Conservation (phyloP, 1,140 invertebrate genomes). For the Oedothorax gibbosus region DNA sequence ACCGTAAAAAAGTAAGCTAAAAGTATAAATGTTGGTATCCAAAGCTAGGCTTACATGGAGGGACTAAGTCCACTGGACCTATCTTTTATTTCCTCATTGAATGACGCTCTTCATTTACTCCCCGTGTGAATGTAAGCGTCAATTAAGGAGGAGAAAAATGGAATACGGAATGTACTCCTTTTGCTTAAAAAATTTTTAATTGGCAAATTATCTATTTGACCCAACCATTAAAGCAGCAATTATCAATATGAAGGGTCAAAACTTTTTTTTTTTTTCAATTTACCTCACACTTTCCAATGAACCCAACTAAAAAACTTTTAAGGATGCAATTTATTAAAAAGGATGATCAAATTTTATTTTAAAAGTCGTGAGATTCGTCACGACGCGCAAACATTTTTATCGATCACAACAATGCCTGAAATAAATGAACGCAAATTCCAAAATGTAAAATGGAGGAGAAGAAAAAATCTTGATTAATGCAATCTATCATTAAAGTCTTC, state of each 20-base stretch:
- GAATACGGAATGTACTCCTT: too few species aligned
- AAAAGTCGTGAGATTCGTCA: constrained; percentile 54
- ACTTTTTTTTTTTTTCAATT: constrained; percentile 21
- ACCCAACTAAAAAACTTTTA: constrained; percentile 13
- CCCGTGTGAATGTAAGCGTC: too few species aligned
- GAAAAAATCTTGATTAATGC: constrained; percentile 53
- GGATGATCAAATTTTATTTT: constrained; percentile 41
- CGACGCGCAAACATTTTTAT: constrained; percentile 22
- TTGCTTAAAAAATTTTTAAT: too few species aligned
- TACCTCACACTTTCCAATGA: constrained; percentile 1
- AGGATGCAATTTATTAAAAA: constrained; percentile 25
- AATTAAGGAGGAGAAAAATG: too few species aligned
- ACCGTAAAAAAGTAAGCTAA: too few species aligned
- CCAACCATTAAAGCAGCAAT: not conserved
- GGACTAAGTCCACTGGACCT: too few species aligned
- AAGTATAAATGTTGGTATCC: too few species aligned
- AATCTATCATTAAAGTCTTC: constrained; percentile 48
- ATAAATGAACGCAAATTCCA: constrained; percentile 45
- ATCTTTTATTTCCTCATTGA: too few species aligned
- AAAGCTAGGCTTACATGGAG: too few species aligned
- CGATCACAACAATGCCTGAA: constrained; percentile 35
- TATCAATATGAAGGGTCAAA: constrained; percentile 21
- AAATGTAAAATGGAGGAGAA: constrained; percentile 28
- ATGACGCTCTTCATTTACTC: too few species aligned
- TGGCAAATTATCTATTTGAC: too few species aligned